Evolutionary conservation across 2,797 vertebrate genomes (phyloP).

Genomic region (Gallirallus australis): DNA sequence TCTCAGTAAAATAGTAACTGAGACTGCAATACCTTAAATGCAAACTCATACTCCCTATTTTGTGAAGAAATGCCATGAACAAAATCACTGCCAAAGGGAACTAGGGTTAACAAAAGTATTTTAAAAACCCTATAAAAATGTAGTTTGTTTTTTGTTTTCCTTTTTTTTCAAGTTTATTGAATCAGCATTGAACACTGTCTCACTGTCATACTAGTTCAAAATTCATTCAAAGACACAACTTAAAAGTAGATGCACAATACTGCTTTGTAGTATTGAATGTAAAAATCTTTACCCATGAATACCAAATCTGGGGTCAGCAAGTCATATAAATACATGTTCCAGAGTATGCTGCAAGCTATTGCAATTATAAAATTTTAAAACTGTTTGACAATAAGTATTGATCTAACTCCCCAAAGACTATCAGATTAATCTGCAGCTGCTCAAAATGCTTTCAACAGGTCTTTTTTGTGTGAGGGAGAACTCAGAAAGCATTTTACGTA

Average conservation of each 20-base stretch:
- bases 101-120: background rate
- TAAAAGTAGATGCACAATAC: background rate
- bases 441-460: conserved; percentile 14
- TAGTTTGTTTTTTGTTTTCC: background rate
- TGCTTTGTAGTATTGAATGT: background rate
- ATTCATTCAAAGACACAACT: background rate
- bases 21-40: background rate
- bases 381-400: background rate
- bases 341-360: background rate
- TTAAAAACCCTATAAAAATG: background rate
- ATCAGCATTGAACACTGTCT: background rate
- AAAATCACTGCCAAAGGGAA: background rate
- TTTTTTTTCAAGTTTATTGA: background rate
- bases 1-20: conserved; percentile 27
- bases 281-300: background rate
- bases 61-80: background rate
- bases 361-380: conserved; percentile 28
- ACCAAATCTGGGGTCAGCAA: background rate
- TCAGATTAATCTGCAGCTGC: background rate
- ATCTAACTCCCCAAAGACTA: background rate
- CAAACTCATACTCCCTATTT: background rate
- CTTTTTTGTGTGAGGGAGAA: background rate
- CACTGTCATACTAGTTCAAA: too few relatives aligned
- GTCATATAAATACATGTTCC: background rate
- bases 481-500: background rate